Evolutionary conservation across 2,888 invertebrate species (phyloP), one percentile per base, ranked within the genome.

Genomic region (Artemia sinica): DNA sequence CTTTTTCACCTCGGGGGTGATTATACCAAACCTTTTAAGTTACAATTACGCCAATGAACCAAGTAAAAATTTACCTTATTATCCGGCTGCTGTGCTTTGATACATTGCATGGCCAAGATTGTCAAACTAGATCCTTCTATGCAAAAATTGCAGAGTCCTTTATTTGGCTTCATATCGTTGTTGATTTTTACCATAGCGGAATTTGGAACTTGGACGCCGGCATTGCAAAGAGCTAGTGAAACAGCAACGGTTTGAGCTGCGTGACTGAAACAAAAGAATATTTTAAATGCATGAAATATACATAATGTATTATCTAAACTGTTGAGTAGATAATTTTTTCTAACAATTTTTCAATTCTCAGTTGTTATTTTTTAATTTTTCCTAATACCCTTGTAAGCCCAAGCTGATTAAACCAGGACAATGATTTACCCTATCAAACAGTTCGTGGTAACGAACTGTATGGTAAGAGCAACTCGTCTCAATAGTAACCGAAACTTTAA

Each of bases 71-170:
- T n/a, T 58, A 58, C 58, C 10, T 58, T 58, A 10, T 58, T 58
- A 10, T 58, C 58, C 0, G 58, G 58, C 10, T 58, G 50, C 14
- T 63, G 28, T 14, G 65, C 69, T 5, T 52, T 58, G n/a, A 70
- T 50, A 50, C 70, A 70, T 49, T 70, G 66, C 66, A 70, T 66
- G 5, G 68, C 70, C 58, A 70, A 52, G 18, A 70, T 66, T 10
- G 70, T 66, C 58, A 70, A 28, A 66, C 70, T 70, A 8, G 70
- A 65, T 48, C 68, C 68, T 68, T 70, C 70, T 11, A 68, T 68
- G 63, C 70, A 70, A 66, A 65, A 70, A 8, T 67, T 50, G 49
- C 70, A 70, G 49, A 50, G 50, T 65, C 70, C 70, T 10, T 63
- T 50, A 12, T 65, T 68, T n/a, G 70, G 68, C 67, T 70, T 70